Percentiles rank a stretch among this genome's conserved stretches.
Evolutionary conservation across 2,113 vertebrate species (phyloP).

Genomic region (Peucedramus taeniatus): DNA sequence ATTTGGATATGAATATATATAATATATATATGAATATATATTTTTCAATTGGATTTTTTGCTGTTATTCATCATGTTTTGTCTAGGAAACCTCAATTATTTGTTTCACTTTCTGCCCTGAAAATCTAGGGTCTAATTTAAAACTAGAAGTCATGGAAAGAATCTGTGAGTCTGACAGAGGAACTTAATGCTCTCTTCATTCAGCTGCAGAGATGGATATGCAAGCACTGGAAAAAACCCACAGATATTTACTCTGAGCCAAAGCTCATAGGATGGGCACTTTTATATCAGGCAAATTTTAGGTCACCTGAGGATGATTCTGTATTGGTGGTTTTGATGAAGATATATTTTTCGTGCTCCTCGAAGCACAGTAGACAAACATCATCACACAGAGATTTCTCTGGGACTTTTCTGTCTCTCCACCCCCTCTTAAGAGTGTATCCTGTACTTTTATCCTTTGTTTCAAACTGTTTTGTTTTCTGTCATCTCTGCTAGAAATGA

Average conservation of each 20-base stretch:
- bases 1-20: too few species aligned
- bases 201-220: neutral
- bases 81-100: neutral
- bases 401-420: neutral
- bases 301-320: neutral
- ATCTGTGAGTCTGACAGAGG: neutral
- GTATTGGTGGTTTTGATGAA: neutral
- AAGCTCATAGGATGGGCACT: neutral
- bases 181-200: neutral
- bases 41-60: neutral
- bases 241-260: neutral
- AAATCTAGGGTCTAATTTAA: neutral
- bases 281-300: neutral
- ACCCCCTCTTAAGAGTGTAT: neutral
- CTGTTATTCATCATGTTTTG: neutral
- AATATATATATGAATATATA: too few species aligned
- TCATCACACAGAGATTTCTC: neutral
- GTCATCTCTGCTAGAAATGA: neutral
- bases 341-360: neutral
- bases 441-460: neutral
- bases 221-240: neutral
- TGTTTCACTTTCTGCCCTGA: neutral
- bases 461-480: neutral
- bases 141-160: neutral
- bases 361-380: neutral